Evolutionary conservation across 2,113 vertebrate species (phyloP).

Genomic region (Crotalus tigris): DNA sequence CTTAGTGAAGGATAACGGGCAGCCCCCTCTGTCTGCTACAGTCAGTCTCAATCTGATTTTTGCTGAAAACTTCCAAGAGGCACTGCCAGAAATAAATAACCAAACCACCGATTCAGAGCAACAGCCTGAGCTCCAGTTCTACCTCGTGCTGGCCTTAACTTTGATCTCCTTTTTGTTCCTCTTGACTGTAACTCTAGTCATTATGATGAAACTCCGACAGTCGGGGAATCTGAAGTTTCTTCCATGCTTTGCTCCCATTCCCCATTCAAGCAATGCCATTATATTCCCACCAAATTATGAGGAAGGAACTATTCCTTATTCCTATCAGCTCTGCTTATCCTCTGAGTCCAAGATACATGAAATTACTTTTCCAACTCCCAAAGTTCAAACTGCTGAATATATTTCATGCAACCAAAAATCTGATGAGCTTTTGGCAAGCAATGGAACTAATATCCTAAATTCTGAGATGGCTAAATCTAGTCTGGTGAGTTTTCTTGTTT

Average conservation of each 20-base stretch:
- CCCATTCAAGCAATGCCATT: slow-evolving; percentile 26
- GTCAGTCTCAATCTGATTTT: slow-evolving; percentile 75
- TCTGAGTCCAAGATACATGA: background rate
- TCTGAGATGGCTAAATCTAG: background rate
- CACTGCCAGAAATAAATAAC: slow-evolving; percentile 38
- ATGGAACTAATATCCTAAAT: background rate
- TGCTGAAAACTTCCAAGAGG: slow-evolving; percentile 68
- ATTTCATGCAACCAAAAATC: background rate
- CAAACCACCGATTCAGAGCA: background rate
- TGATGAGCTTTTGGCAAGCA: slow-evolving; percentile 29
- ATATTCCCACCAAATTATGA: slow-evolving; percentile 29
- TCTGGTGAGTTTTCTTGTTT: background rate
- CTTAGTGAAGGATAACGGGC: slow-evolving; percentile 45
- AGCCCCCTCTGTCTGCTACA: slow-evolving; percentile 42
- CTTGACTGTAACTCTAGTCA: slow-evolving; percentile 33
- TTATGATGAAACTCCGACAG: slow-evolving; percentile 23
- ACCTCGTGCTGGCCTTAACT: slow-evolving; percentile 57
- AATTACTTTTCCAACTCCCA: slow-evolving; percentile 1
- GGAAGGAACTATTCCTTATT: slow-evolving; percentile 12
- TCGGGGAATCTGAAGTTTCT: background rate
- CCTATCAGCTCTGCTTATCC: slow-evolving; percentile 25
- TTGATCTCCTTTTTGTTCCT: slow-evolving; percentile 58
- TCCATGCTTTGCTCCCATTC: slow-evolving; percentile 36
- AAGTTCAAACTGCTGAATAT: slow-evolving; percentile 37
- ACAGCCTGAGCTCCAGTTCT: slow-evolving; percentile 51